Base-by-base conservation (phyloP, 2,888 invertebrate genomes). In the Microctonus brassicae region DNA sequence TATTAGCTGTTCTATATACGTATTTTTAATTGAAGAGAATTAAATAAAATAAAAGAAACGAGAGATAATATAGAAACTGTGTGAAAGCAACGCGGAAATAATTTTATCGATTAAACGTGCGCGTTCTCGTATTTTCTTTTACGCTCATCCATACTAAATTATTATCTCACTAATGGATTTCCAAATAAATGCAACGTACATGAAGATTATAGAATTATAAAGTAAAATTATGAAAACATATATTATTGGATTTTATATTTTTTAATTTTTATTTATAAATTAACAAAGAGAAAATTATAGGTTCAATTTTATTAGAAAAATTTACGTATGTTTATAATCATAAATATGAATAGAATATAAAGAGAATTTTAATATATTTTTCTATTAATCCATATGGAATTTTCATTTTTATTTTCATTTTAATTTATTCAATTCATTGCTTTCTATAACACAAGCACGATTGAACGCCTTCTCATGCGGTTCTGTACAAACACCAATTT, bases 401-500 rank as follows among this genome's bases (percentile, higher is more conserved):
- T 52, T 53, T 17, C 4, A 33, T 29, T 26, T 53, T 17, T 11
- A 33, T 29, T 26, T 10, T 24, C 9, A 1, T 24, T 29, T 20
- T 26, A 36, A 22, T 33, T 7, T 0, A n/a, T 36, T 10, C 17
- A 55, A 55, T 53, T 29, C 13, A 5, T 39, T n/a, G 3, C 11
- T 13, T 17, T 36, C 60, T 53, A 71, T 71, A 34, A 2, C 66
- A 6, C 29, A 22, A 62, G 34, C 39, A 62, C 55, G 66, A 66
- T 13, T 62, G 55, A 55, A 71, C 61, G 71, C 34, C 62, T 71
- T 67, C 57, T 61, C 55, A 71, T 66, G n/a, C n/a, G 33, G 62
- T 68, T 61, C 34, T n/a, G 20, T 36, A 53, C n/a, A n/a, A n/a
- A 47, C n/a, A 24, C n/a, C 6, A 5, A 22, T 26, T 64, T 24